Evolutionary conservation across 2,888 invertebrate species (phyloP).

Genomic region (Epirrhoe alternata): DNA sequence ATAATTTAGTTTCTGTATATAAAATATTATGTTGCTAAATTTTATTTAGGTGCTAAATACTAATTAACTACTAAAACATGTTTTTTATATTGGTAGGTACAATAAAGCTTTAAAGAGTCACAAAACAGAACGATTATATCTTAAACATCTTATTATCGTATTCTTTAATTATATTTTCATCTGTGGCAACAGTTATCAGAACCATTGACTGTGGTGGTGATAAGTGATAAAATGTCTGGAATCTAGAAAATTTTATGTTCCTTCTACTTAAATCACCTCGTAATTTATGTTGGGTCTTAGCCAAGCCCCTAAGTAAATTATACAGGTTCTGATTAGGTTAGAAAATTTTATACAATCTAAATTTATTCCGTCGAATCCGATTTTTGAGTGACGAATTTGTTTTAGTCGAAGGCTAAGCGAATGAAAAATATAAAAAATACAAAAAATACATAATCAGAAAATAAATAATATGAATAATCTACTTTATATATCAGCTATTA

Average conservation of each 20-base stretch:
- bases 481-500: conserved; percentile 42
- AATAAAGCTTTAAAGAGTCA: conserved; percentile 69
- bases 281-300: conserved; percentile 79
- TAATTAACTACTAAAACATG: conserved; percentile 40
- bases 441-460: conserved; percentile 23
- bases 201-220: conserved; percentile 77
- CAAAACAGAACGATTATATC: conserved; percentile 56
- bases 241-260: conserved; percentile 70
- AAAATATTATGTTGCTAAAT: conserved; percentile 74
- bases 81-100: conserved; percentile 52
- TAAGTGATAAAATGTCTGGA: conserved; percentile 73
- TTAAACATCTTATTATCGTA: conserved; percentile 14
- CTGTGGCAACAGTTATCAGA: conserved; percentile 79
- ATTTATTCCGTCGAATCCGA: conserved; percentile 71
- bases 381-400: conserved; percentile 65
- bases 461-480: conserved; percentile 19
- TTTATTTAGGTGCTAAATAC: conserved; percentile 80
- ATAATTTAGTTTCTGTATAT: conserved; percentile 75
- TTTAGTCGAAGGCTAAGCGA: conserved; percentile 55
- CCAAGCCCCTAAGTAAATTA: conserved; percentile 80
- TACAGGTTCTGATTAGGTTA: conserved; percentile 86
- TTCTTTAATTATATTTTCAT: conserved; percentile 49
- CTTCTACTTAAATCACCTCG: conserved; percentile 85
- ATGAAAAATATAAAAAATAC: conserved; percentile 40
- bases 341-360: conserved; percentile 57